Evolutionary conservation across 2,797 vertebrate species (phyloP).

Genomic region (Martes flavigula): DNA sequence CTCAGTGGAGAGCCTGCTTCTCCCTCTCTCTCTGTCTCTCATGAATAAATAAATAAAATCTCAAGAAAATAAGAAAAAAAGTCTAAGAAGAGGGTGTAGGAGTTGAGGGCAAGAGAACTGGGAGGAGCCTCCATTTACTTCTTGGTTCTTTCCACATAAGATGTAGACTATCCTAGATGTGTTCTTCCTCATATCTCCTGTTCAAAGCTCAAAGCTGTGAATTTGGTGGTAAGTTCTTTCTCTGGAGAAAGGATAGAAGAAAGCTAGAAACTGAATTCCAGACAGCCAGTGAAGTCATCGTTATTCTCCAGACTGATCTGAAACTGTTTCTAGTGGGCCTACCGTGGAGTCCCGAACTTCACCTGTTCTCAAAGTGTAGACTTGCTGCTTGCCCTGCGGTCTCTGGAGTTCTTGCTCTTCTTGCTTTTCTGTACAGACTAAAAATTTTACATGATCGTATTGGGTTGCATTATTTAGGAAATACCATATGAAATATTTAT

Average conservation of each 20-base stretch:
- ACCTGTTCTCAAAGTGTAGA: not conserved
- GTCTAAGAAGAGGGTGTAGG: not conserved
- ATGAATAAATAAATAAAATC: no score
- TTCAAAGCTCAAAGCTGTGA: not conserved
- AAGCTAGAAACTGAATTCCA: not conserved
- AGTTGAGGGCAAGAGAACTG: not conserved
- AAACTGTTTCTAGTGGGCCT: not conserved
- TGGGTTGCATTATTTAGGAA: slow-evolving; percentile 16
- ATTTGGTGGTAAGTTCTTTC: not conserved
- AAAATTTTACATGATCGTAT: not conserved
- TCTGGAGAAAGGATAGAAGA: not conserved
- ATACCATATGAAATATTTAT: slow-evolving; percentile 52
- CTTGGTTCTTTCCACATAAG: not conserved
- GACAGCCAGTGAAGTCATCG: not conserved
- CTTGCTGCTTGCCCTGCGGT: no score
- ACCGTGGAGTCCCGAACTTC: not conserved
- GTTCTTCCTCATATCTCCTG: not conserved
- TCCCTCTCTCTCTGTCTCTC: no score
- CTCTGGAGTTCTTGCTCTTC: not conserved
- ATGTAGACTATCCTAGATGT: not conserved
- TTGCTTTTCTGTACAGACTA: not conserved
- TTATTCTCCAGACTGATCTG: not conserved
- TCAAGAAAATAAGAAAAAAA: not conserved
- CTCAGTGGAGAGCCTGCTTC: no score
- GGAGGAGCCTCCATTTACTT: not conserved